Evolutionary conservation across 1,140 invertebrate species (phyloP), one percentile per base, ranked within the genome.

Genomic region (Piezodorus guildinii): DNA sequence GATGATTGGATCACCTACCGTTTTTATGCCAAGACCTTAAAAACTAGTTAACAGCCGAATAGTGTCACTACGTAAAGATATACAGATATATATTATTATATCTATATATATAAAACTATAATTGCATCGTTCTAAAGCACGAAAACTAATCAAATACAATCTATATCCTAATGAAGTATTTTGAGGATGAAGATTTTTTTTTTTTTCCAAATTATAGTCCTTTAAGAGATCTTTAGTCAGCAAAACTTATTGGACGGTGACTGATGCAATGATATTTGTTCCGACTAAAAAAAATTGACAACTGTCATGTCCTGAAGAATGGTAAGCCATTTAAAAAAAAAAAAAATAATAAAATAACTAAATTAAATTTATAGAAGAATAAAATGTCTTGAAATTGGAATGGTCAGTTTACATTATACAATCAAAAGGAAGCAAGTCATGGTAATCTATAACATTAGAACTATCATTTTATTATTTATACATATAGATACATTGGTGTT

Each of bases 1-100:
- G 46, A 49, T 49, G 46, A 49, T 49, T 49, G 10, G 5, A 49
- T 49, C 46, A 49, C 16, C n/a, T 49, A 49, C n/a, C n/a, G 21
- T 49, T 49, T 9, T 49, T 49, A 10, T 21, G 46, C 46, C 12
- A 49, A 56, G 17, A 56, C 23, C 17, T 56, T 56, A 56, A 56
- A 44, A 45, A 44, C 60, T 61, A 61, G 25, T 45, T 61, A 61
- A 61, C 60, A 61, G 60, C 60, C 60, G 44, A n/a, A 46, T 60
- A 60, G 58, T 61, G 60, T 61, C 43, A 45, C 60, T 61, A 61
- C 60, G 46, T 61, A 61, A 61, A 61, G 45, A 60, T 59, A 8
- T 17, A 30, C 30, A n/a, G 43, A 60, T 60, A 44, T 45, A 14
- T 60, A 17, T 61, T 10, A 39, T 39, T 10, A 39, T 39, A 39